Conservation (phyloP, 2,113 vertebrate species). For the Tursiops truncatus region DNA sequence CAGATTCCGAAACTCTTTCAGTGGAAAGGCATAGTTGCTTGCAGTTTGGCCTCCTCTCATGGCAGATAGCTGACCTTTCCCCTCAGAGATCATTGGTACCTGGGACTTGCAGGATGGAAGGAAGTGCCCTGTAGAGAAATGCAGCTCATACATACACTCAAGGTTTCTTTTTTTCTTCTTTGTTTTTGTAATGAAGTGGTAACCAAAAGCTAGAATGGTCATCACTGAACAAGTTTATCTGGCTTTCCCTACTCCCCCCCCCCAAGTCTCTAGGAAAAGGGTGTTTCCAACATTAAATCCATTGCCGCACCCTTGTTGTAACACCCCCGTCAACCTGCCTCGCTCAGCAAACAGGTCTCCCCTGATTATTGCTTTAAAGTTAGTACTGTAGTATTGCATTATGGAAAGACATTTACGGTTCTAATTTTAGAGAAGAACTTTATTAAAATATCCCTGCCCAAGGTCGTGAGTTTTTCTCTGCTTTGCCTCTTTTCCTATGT, state of each 20-base stretch:
- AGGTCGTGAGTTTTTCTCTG: background rate
- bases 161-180: background rate
- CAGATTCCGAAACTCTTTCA: background rate
- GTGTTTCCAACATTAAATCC: background rate
- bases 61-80: background rate
- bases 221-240: background rate
- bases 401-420: background rate
- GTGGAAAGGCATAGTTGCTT: background rate
- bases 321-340: background rate
- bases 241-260: background rate
- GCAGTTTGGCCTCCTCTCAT: background rate
- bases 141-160: background rate
- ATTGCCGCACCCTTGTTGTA: slow-evolving; percentile 18
- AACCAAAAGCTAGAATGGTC: background rate
- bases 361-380: slow-evolving; percentile 24
- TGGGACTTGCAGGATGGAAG: background rate
- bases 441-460: background rate
- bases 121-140: background rate
- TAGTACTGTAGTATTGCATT: background rate
- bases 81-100: background rate
- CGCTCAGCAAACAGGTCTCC: slow-evolving; percentile 25
- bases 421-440: background rate
- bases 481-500: background rate
- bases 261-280: background rate
- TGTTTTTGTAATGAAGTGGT: background rate